Evolutionary conservation across 2,113 vertebrate species (phyloP).

Genomic region (Carollia perspicillata): DNA sequence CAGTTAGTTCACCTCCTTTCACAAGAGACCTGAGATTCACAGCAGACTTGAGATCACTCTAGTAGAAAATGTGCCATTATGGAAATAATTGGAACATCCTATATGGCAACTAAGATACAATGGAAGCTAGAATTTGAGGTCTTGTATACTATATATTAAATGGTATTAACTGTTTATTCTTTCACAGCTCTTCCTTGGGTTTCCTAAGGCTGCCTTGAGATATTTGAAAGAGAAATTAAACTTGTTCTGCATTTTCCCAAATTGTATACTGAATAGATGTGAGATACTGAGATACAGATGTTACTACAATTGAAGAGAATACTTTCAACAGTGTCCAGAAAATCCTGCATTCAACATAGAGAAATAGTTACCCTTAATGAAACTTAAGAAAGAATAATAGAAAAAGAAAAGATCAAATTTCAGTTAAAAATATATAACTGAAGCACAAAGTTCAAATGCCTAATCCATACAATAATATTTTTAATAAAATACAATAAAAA

Average conservation of each 20-base stretch:
- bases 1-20: not conserved
- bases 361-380: not conserved
- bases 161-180: not conserved
- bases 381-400: not conserved
- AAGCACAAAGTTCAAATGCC: not conserved
- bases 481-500: not conserved
- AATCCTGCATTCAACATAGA: not conserved
- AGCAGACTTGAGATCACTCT: not conserved
- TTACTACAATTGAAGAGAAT: not conserved
- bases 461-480: not conserved
- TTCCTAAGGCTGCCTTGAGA: not conserved
- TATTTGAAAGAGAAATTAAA: slow-evolving; percentile 1
- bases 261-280: not conserved
- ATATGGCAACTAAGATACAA: not conserved
- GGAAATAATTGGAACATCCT: not conserved
- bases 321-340: not conserved
- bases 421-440: not conserved
- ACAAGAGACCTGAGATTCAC: not conserved
- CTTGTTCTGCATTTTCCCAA: not conserved
- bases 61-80: not conserved
- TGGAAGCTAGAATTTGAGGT: not conserved
- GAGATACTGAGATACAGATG: not conserved
- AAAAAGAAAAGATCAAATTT: not conserved
- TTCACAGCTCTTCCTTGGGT: not conserved
- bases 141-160: not conserved